Evolutionary conservation across 2,888 invertebrate species (phyloP), one percentile per base, ranked within the genome.

Genomic region (Patella pellucida): DNA sequence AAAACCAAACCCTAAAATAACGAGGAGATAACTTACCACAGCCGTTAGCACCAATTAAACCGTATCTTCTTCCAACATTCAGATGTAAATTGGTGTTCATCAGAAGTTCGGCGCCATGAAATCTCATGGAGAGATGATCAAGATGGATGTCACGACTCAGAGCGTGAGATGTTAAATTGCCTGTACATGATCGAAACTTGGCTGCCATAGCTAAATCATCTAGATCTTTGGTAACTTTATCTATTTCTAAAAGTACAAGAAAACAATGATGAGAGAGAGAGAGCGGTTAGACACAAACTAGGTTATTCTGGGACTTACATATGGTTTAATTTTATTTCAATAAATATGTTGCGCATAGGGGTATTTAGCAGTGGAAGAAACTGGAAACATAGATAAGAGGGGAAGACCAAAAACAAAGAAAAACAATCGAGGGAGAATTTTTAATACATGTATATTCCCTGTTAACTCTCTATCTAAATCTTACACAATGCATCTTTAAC

Each of bases 91-190:
- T 94, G 1, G 99, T 97, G 91, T 99, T 99, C 89, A 96, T 96
- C 74, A 99, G 93, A 84, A 99, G 93, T 92, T 99, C 99, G 87
- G 95, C 95, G 79, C 99, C 99, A 90, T 99, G 98, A 92, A 99
- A 99, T 69, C 98, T 98, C 85, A 99, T 96, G 54, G 98, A 97
- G 90, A 99, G 95, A 90, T 96, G 97, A 79, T 95, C 96, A 81
- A 99, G 96, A 92, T 99, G 99, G 74, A 99, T 93, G 91, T 99
- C 99, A 84, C 99, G 94, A 77, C 98, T 97, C 84, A 97, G 95
- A 3, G 97, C 96, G 92, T 99, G 98, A 12, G 98, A 96, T 0
- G 96, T 97, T 83, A 98, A 92, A 0, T 97, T 95, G 16, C 99
- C 99, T 0, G 99, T 99, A 50, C 87, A 87, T 7, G 91, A 86